phyloP scores from a whole-genome alignment of 1,140 invertebrate genomes.

The Coenobita brevimanus region DNA sequence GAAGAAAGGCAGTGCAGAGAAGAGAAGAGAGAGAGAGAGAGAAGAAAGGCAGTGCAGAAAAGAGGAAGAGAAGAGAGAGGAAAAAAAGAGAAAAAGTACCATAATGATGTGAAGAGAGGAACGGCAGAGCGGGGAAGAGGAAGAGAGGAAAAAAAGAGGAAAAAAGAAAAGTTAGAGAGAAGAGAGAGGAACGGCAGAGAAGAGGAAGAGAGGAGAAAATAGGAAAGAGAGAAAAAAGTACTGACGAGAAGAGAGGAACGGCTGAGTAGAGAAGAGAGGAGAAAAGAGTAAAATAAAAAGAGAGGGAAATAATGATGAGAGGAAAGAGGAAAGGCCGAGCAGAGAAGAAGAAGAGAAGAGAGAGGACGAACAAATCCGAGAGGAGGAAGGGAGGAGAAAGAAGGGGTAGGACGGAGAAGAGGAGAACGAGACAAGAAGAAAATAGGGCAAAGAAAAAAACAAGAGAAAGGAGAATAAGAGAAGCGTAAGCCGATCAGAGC shows the following conservation, averaged over 20 bases:
- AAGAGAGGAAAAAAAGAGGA: not conserved
- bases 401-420: not conserved
- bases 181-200: not conserved
- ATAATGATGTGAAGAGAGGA: not conserved
- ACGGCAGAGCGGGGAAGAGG: not conserved
- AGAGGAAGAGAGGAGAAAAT: not conserved
- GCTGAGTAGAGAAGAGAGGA: not conserved
- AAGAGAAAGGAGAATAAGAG: too few relatives aligned
- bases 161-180: not conserved
- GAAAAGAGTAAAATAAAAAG: not conserved
- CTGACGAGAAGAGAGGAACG: not conserved
- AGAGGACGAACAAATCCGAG: not conserved
- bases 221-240: not conserved
- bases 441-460: too few relatives aligned
- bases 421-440: too few relatives aligned
- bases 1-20: too few relatives aligned
- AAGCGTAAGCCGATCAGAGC: too few relatives aligned
- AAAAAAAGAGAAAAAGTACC: not conserved
- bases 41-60: not conserved
- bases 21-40: too few relatives aligned
- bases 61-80: not conserved
- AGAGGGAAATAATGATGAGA: too few relatives aligned
- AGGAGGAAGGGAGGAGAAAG: slow-evolving; percentile 1
- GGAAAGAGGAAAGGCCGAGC: too few relatives aligned
- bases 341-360: not conserved